Base-by-base conservation (phyloP, 2,797 vertebrate species). In the Phoebastria nigripes region DNA sequence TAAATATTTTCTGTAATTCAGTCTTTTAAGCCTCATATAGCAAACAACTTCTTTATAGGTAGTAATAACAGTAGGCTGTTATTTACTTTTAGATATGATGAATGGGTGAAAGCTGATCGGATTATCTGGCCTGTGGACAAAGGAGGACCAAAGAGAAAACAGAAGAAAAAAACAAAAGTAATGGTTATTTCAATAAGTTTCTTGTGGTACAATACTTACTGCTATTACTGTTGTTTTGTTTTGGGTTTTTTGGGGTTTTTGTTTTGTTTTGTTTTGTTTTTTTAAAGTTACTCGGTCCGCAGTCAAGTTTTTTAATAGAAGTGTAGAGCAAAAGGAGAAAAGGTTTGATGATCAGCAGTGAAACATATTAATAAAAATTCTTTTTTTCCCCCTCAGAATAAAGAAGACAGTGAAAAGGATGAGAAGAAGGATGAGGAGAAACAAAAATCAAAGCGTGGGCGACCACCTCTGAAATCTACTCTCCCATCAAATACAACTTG, bases 91-190 rank as follows among this genome's bases (percentile, higher is more conserved):
- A 99, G 99, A 95, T 99, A 99, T 42, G 99, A 99, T 77, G 99
- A 99, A 88, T 99, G 99, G 99, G 99, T 99, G 95, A 99, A 99
- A 97, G 99, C 99, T 11, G 99, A 99, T 97, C 96, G 99, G 78
- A 99, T 99, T 97, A 99, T 99, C 96, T 99, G 99, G 99, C 99
- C 99, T 20, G 96, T 98, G 70, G 99, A 99, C 89, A 99, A 99
- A 97, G 98, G 98, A 93, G 98, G 98, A 69, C 98, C 98, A 98
- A 99, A 99, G 98, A 99, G 98, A 98, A 99, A 99, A 96, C 98
- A 98, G 96, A 99, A 98, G 96, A 99, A 98, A 97, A 99, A 98
- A 98, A 95, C 98, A 92, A 99, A 99, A 98, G 98, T 99, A 97
- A 98, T 74, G 42, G 35, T 72, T 62, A 26, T 92, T 92, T 89